These are phyloP conservation scores for Ceyx melanurus DNA, from an alignment of 2,113 vertebrate genomes.

Conservation along the genomic window DNA sequence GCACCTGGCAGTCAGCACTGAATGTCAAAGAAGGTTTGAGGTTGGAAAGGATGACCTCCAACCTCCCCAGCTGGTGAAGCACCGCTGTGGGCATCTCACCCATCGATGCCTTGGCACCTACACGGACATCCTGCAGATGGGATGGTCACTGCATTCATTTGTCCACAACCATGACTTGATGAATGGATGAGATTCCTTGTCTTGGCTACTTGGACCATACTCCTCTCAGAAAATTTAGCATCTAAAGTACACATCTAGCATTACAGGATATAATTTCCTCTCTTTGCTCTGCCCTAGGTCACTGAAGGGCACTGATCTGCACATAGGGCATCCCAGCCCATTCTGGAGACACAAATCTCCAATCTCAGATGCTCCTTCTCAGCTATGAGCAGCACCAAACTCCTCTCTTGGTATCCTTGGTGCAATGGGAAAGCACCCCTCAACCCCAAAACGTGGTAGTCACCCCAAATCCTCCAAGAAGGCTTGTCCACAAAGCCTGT, in stretches of 20 bases:
- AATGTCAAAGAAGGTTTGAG: background rate
- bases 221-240: background rate
- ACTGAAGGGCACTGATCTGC: background rate
- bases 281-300: background rate
- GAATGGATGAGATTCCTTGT: background rate
- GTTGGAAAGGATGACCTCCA: background rate
- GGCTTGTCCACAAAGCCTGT: background rate
- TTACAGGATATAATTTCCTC: background rate
- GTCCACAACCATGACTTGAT: background rate
- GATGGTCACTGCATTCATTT: rapidly evolving
- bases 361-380: background rate
- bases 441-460: background rate
- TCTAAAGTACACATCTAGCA: background rate
- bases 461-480: background rate
- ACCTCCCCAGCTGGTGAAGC: background rate
- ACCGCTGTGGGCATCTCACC: background rate
- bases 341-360: background rate
- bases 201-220: background rate
- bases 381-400: background rate
- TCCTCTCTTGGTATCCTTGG: background rate
- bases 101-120: background rate
- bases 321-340: background rate
- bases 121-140: background rate
- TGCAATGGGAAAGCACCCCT: background rate
- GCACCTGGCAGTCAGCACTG: rapidly evolving